Evolutionary conservation across 35 echinoderm and acorn worm genomes (phyloP), one percentile per base, ranked within the genome.

Genomic region (Holothuria glaberrima): DNA sequence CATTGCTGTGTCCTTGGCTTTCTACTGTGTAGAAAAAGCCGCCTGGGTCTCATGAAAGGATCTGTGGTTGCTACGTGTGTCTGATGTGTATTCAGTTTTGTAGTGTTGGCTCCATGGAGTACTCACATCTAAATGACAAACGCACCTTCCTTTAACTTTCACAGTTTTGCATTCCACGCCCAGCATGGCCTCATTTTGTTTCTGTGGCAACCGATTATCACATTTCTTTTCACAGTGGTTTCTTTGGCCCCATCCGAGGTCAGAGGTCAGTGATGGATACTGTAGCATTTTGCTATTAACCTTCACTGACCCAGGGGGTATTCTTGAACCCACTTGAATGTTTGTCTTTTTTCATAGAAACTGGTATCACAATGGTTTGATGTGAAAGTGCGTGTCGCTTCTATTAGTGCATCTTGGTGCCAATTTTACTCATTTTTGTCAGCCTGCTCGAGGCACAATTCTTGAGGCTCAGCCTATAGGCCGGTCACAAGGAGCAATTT

Each of bases 231-330:
- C 74, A 48, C 74, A 78, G 74, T 78, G 74, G 74, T 78, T 78
- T 78, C 22, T 0, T 21, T 38, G 44, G 74, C 74, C 74, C 36
- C 18, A 48, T 52, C 38, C 12, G 36, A 77, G 73, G 73, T 50
- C 73, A 77, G 22, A 48, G 73, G 73, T 48, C 45, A 25, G 13
- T 12, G 38, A 17, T 77, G 41, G 73, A 77, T 77, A 77, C 73
- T 77, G 73, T 77, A 77, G 73, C 73, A 77, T 77, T 77, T 77
- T 77, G 73, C 73, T 77, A 77, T 77, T 77, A 77, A 77, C 73
- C 73, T 77, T 77, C 19, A 5, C 73, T 77, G 73, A 77, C 73
- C 73, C 73, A 77, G 73, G 73, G 73, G 73, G 50, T 54, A 54
- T 54, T 54, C 50, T 54, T 54, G 50, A 54, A 54, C 50, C 12